Evolutionary conservation across 2,113 vertebrate species (phyloP).

Genomic region (Girardinichthys multiradiatus): DNA sequence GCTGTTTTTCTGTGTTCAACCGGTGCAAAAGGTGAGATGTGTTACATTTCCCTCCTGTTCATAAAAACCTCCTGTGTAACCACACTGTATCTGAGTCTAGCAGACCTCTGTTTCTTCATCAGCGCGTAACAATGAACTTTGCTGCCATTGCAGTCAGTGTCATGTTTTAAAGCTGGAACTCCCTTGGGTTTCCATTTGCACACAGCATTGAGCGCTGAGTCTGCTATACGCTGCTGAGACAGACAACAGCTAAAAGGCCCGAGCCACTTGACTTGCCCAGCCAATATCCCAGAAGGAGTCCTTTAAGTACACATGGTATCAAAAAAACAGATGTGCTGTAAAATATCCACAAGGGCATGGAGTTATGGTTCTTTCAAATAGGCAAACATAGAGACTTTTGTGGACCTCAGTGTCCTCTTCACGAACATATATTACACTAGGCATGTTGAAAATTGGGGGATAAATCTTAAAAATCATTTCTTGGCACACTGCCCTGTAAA

Average conservation of each 20-base stretch:
- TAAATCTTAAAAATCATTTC: neutral
- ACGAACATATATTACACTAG: neutral
- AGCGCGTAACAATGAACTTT: constrained; percentile 49
- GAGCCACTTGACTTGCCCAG: constrained; percentile 25
- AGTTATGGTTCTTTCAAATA: constrained; percentile 7
- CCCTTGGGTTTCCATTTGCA: constrained; percentile 60
- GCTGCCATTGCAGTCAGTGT: constrained; percentile 55
- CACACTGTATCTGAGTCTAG: constrained; percentile 27
- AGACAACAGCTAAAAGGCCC: constrained; percentile 52
- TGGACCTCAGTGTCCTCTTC: neutral
- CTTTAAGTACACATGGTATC: constrained; percentile 30
- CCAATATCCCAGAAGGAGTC: constrained; percentile 47
- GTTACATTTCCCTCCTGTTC: neutral
- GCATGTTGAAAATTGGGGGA: neutral
- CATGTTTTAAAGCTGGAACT: constrained; percentile 38
- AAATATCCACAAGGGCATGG: constrained; percentile 32
- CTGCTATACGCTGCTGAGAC: constrained; percentile 64
- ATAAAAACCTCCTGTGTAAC: neutral
- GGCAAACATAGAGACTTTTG: neutral
- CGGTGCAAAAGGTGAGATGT: constrained; percentile 11
- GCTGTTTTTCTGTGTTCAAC: constrained; percentile 10
- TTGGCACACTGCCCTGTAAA: neutral
- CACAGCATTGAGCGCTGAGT: constrained; percentile 46
- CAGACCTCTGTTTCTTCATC: constrained; percentile 50
- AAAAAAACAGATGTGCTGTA: constrained; percentile 35